Percentiles rank a stretch among this genome's conserved stretches.
Evolutionary conservation across 2,797 vertebrate genomes (phyloP).

Genomic region (Sternarchorhynchus goeldii): DNA sequence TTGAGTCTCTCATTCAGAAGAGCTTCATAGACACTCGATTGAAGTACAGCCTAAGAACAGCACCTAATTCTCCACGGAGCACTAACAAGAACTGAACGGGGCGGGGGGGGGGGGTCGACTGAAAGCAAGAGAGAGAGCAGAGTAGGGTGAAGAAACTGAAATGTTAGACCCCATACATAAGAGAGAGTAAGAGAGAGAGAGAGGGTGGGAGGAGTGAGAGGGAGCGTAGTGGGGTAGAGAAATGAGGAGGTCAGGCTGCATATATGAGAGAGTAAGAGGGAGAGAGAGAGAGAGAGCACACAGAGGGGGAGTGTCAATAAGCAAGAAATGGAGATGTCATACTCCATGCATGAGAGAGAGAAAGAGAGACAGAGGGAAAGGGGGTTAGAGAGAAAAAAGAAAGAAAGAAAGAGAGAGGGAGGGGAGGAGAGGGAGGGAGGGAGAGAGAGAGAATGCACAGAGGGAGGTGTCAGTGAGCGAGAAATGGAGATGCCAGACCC

Average conservation of each 20-base stretch:
- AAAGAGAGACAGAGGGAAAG: too few relatives aligned
- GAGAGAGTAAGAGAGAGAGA: constrained; percentile 6
- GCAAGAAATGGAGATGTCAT: constrained; percentile 30
- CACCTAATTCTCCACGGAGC: constrained; percentile 41
- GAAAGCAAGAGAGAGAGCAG: background rate
- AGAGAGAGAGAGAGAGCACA: constrained; percentile 9
- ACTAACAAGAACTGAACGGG: constrained; percentile 28
- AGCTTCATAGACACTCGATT: constrained; percentile 63
- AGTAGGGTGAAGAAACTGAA: constrained; percentile 17
- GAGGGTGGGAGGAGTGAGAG: background rate
- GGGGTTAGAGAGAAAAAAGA: too few relatives aligned
- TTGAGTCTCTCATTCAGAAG: constrained; percentile 70
- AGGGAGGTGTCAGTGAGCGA: constrained; percentile 37
- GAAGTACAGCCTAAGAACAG: constrained; percentile 61
- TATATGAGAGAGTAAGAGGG: constrained; percentile 9
- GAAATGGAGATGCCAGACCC: constrained; percentile 32
- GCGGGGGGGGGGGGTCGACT: constrained; percentile 5
- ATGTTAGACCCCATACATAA: too few relatives aligned
- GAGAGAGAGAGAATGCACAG: constrained; percentile 30
- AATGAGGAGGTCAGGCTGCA: too few relatives aligned
- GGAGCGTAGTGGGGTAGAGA: constrained; percentile 6
- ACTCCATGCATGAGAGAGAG: background rate
- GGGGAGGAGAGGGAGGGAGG: background rate
- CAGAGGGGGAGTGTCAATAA: constrained; percentile 42
- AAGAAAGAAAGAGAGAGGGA: background rate